Base-by-base conservation (phyloP, 2,888 invertebrate species). In the Clanis bilineata region DNA sequence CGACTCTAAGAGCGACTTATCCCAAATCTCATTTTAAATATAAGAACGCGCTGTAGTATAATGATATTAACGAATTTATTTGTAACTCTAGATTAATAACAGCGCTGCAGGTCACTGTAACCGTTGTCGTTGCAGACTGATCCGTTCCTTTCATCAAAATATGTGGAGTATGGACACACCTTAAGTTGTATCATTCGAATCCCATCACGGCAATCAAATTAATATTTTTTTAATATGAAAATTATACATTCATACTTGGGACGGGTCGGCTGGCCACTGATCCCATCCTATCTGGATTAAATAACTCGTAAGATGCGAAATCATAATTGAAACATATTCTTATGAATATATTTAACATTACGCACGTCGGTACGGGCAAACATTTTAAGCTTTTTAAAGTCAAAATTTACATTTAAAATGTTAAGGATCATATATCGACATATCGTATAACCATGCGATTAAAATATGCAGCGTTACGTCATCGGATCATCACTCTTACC, bases 241-340 rank as follows among this genome's bases (percentile, higher is more conserved):
- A 74, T 74, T 76, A 74, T 79, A 74, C 74, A 73, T 70, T 69
- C 69, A 64, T 71, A 62, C 64, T 64, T 69, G 69, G 69, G 66
- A 68, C 69, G 65, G 62, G 59, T 56, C 45, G 61, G 55, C 68
- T 65, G 71, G 70, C 73, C 71, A 78, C 72, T 76, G 75, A 72
- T 77, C 69, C 72, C 70, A 2, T 70, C 71, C 68, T 64, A 71
- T 66, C 67, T 70, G 82, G 80, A 80, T 85, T 84, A 82, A 81
- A 79, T 75, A 76, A 76, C 70, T 74, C 68, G 72, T 51, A 51
- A 51, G 64, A 63, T 75, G 75, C 76, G 74, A 77, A 80, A 79
- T 81, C 82, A 83, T 82, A 86, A 87, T 88, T 87, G 86, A 85
- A 84, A 83, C 83, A 81, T 79, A 70, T 74, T 62, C 74, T 73